Evolutionary conservation across 2,888 invertebrate genomes (phyloP), one percentile per base, ranked within the genome.

Genomic region (Cheilosia grossa): DNA sequence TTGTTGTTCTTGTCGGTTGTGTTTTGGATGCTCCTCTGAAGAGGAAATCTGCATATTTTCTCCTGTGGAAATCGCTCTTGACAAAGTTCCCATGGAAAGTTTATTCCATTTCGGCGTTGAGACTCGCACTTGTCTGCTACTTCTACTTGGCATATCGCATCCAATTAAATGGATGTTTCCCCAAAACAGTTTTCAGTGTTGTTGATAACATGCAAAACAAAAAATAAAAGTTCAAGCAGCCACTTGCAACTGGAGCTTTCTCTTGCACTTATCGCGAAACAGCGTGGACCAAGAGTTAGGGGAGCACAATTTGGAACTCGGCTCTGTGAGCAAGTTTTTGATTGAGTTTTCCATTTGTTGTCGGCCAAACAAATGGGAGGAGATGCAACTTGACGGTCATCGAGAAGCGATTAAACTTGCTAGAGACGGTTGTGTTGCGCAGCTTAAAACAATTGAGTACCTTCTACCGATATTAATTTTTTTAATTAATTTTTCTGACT

Each of bases 161-260:
- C 59, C 59, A 72, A 72, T 61, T 56, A 72, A 72, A 53, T 72
- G 27, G 42, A 49, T 59, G 49, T 59, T 59, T 70, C 27, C 49
- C n/a, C 17, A 54, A 33, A 49, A 70, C 33, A 70, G 33, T 70
- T 70, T 59, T 59, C 59, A 59, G 56, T 47, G 37, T 30, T 27
- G 27, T 49, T 47, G 33, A 49, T 27, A 58, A 49, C 42, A 13
- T 30, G 30, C 9, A 30, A 9, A 30, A 30, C 17, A 66, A 53
- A 66, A 24, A 24, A 24, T 37, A 37, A 4, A 37, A 5, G 15
- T 42, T 42, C 15, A 42, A 42, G 13, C 3, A 5, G 0, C 44
- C 30, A 15, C 24, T 51, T 7, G 6, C n/a, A 47, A 53, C 9
- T 27, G 53, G 56, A 70, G 40, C 30, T 17, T 13, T 27, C 2